Evolutionary conservation across 2,797 vertebrate species (phyloP).

Genomic region (Dipus sagitta): DNA sequence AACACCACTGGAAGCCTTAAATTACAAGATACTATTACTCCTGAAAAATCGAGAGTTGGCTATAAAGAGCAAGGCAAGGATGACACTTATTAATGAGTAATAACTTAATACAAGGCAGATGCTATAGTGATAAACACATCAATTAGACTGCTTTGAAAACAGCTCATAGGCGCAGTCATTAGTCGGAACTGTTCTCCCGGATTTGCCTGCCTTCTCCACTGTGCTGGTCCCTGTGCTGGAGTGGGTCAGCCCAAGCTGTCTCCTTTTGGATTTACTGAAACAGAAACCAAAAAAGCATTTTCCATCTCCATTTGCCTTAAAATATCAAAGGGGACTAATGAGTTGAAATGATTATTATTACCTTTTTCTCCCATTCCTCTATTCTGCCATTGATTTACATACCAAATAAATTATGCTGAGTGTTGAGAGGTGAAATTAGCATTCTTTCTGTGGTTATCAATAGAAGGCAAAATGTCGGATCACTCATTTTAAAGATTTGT

Average conservation of each 20-base stretch:
- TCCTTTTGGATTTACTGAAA: conserved; percentile 45
- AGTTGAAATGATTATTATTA: conserved; percentile 71
- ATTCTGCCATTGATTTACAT: conserved; percentile 71
- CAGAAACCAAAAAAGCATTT: conserved; percentile 53
- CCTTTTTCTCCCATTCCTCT: conserved; percentile 58
- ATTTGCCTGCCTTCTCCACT: neutral
- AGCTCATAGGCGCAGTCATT: conserved; percentile 53
- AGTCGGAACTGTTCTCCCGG: neutral
- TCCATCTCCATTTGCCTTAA: conserved; percentile 55
- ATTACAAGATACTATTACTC: neutral
- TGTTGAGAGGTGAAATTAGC: conserved; percentile 73
- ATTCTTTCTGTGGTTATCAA: conserved; percentile 74
- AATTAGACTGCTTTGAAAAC: conserved; percentile 64
- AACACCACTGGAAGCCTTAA: neutral
- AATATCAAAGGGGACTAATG: conserved; percentile 61
- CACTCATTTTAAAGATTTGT: conserved; percentile 70
- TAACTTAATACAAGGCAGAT: conserved; percentile 70
- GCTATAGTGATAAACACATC: conserved; percentile 73
- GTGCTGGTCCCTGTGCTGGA: neutral
- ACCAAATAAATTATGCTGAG: conserved; percentile 64
- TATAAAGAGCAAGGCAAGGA: conserved; percentile 39
- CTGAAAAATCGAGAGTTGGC: conserved; percentile 55
- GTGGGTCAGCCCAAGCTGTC: neutral
- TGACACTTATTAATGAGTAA: conserved; percentile 75
- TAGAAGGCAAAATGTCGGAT: conserved; percentile 64